Evolutionary conservation across 1,140 invertebrate species (phyloP).

Genomic region (Bombus confusus): DNA sequence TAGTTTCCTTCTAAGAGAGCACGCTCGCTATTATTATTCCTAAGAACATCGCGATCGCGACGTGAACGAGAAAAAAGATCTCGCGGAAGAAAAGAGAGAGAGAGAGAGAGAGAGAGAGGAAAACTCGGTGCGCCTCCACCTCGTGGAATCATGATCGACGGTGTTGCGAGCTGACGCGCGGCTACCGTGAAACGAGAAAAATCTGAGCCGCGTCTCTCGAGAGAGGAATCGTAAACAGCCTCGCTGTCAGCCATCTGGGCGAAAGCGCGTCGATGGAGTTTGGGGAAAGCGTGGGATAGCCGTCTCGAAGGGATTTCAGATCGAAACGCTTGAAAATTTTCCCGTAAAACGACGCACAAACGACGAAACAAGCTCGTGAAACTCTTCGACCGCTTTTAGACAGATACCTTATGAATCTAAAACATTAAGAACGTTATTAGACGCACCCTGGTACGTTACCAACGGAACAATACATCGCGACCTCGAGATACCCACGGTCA

Average conservation of each 20-base stretch:
- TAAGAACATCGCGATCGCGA: conserved; percentile 33
- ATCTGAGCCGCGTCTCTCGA: not conserved
- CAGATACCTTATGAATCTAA: too few species aligned
- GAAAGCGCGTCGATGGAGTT: not conserved
- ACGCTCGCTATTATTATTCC: conserved; percentile 42
- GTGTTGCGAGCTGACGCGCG: not conserved
- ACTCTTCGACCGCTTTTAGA: too few species aligned
- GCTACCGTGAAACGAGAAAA: conserved; percentile 21
- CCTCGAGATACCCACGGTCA: too few species aligned
- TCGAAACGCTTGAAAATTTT: not conserved
- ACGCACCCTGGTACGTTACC: too few species aligned
- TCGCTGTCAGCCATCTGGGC: not conserved
- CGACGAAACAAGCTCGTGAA: too few species aligned
- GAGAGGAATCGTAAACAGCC: not conserved
- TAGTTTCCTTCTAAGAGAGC: not conserved
- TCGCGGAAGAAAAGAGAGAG: not conserved
- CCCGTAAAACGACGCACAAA: too few species aligned
- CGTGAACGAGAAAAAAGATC: not conserved
- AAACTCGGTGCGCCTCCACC: not conserved
- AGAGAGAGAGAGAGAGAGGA: not conserved
- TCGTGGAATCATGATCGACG: conserved; percentile 46
- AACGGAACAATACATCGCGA: too few species aligned
- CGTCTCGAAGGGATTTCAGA: not conserved
- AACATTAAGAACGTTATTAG: too few species aligned
- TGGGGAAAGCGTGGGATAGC: not conserved